Conservation (phyloP, 1,140 invertebrate species). For the Oreohelix idahoensis region DNA sequence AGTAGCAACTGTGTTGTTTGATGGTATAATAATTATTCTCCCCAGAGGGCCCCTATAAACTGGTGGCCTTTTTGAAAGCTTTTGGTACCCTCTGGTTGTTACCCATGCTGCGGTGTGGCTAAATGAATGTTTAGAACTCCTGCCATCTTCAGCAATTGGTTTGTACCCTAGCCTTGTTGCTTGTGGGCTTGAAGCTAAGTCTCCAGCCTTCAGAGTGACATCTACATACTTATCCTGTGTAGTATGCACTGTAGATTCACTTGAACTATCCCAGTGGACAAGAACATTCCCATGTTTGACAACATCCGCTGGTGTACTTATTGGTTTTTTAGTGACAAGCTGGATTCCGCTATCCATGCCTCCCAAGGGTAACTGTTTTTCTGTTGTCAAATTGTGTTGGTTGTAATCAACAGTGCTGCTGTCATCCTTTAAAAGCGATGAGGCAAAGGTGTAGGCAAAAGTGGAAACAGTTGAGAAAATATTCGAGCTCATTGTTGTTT, state of each 20-base stretch:
- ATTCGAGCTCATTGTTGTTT: background rate
- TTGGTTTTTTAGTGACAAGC: background rate
- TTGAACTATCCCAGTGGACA: background rate
- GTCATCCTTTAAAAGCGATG: background rate
- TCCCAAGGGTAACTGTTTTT: background rate
- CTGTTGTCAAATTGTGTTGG: background rate
- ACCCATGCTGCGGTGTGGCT: background rate
- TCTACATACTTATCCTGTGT: background rate
- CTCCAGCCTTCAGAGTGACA: background rate
- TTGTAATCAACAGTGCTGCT: background rate
- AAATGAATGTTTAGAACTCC: background rate
- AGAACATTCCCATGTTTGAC: background rate
- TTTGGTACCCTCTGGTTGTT: background rate
- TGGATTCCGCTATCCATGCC: background rate
- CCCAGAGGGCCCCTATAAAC: constrained; percentile 1
- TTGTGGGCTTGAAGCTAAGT: background rate
- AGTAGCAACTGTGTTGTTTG: background rate
- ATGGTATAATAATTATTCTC: background rate
- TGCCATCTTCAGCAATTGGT: background rate
- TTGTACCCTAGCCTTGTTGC: background rate
- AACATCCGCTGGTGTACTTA: background rate
- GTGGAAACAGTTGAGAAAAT: constrained; percentile 6
- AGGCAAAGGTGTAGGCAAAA: background rate
- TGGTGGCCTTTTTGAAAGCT: background rate
- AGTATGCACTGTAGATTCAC: background rate